Percentiles rank a stretch among this genome's conserved stretches.
These are phyloP conservation scores for Flexamia atlantica DNA, from an alignment of 2,888 invertebrate genomes.

Conservation along the genomic window DNA sequence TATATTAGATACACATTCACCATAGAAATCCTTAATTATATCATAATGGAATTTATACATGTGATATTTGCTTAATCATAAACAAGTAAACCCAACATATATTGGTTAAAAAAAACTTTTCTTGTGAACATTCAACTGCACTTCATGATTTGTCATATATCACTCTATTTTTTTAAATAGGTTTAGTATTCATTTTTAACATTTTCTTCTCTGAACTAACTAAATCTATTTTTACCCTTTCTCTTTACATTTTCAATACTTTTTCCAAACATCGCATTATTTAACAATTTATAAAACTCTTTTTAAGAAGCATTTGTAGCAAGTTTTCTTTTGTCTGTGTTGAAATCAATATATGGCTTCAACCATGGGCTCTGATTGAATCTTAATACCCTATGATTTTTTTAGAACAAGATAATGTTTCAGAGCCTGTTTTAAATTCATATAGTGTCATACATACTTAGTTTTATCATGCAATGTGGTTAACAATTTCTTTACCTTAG, in stretches of 20 bases:
- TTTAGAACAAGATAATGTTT: constrained; percentile 70
- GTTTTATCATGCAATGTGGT: too few species aligned
- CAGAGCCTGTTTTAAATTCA: constrained; percentile 70
- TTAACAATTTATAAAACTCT: constrained; percentile 51
- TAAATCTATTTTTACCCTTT: too few species aligned
- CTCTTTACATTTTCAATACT: constrained; percentile 30
- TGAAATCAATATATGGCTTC: constrained; percentile 69
- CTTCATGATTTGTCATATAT: too few species aligned
- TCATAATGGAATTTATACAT: constrained; percentile 62
- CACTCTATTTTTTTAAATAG: too few species aligned
- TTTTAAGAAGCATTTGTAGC: constrained; percentile 11
- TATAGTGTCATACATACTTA: constrained; percentile 71
- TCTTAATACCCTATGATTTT: constrained; percentile 70
- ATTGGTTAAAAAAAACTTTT: constrained; percentile 63
- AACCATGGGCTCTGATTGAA: constrained; percentile 71
- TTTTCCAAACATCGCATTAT: constrained; percentile 68
- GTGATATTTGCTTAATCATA: constrained; percentile 59
- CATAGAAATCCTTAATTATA: too few species aligned
- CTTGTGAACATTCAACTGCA: constrained; percentile 20
- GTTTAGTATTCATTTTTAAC: too few species aligned
- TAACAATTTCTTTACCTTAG: too few species aligned
- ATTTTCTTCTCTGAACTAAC: too few species aligned
- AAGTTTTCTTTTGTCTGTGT: constrained; percentile 56
- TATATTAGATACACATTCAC: too few species aligned
- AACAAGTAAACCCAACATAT: constrained; percentile 59